A percentile compares a stretch with the other conserved stretches of the same genome.
Evolutionary conservation across 2,888 invertebrate species (phyloP).

Genomic region (Tiphia femorata): DNA sequence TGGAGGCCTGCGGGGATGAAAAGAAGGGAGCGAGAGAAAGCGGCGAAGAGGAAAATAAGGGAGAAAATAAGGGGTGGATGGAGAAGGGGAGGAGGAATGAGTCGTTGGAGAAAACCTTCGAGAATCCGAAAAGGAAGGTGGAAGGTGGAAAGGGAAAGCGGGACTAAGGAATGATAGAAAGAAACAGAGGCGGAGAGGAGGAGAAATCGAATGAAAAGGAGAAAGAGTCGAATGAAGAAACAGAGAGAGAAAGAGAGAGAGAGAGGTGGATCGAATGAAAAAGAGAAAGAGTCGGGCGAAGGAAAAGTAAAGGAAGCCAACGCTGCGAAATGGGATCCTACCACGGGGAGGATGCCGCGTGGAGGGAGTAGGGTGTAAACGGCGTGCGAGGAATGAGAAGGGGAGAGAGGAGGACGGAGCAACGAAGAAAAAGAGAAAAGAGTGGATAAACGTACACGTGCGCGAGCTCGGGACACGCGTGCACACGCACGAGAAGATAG

Average conservation of each 20-base stretch:
- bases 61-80: too few species aligned
- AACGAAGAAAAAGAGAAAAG: too few species aligned
- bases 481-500: too few species aligned
- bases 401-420: too few species aligned
- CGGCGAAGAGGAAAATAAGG: constrained; percentile 20
- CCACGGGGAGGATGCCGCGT: too few species aligned
- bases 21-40: constrained; percentile 52
- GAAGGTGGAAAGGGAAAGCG: constrained; percentile 11
- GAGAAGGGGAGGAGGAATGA: constrained; percentile 18
- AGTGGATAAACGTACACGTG: too few species aligned
- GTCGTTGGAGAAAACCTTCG: constrained; percentile 14
- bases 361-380: too few species aligned
- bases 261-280: constrained; percentile 5
- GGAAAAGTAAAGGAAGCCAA: too few species aligned
- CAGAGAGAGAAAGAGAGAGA: neutral
- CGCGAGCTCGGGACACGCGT: too few species aligned
- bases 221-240: neutral
- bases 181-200: constrained; percentile 6
- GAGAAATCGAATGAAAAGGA: neutral
- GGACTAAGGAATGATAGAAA: constrained; percentile 10
- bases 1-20: too few species aligned
- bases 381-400: too few species aligned
- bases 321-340: too few species aligned
- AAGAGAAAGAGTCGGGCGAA: neutral
- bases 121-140: constrained; percentile 10